Percentiles rank a stretch among this genome's conserved stretches.
Conservation (phyloP, 2,113 vertebrate genomes). For the Tautogolabrus adspersus region DNA sequence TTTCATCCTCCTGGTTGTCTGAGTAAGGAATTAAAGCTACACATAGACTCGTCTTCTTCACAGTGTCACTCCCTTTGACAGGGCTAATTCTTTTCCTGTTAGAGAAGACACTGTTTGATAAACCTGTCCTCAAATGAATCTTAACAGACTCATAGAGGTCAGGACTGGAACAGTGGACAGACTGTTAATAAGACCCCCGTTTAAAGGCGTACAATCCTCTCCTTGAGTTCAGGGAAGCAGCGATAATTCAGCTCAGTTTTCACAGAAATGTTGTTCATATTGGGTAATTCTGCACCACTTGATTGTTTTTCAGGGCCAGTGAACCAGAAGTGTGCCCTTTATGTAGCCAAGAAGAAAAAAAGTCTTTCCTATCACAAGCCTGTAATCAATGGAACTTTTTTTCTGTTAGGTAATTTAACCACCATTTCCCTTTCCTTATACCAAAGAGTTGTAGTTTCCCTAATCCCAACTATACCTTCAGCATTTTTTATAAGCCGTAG, state of each 20-base stretch:
- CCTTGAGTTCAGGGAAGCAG: conserved; percentile 51
- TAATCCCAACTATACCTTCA: too few relatives aligned
- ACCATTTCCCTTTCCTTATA: too few relatives aligned
- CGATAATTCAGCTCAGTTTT: conserved; percentile 46
- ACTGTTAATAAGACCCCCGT: conserved; percentile 43
- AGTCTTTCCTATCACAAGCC: too few relatives aligned
- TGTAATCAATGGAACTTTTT: too few relatives aligned
- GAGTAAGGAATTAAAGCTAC: conserved; percentile 73
- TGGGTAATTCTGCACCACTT: conserved; percentile 27
- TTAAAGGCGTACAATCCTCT: conserved; percentile 46
- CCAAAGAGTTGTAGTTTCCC: too few relatives aligned
- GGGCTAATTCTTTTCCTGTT: conserved; percentile 76
- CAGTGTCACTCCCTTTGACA: conserved; percentile 73
- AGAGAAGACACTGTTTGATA: conserved; percentile 67
- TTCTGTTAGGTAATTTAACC: too few relatives aligned
- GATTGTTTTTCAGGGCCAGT: conserved; percentile 23
- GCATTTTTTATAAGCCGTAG: too few relatives aligned
- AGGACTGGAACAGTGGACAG: conserved; percentile 38
- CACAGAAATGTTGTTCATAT: not conserved
- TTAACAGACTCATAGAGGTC: conserved; percentile 64
- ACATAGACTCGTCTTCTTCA: conserved; percentile 72
- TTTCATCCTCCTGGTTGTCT: conserved; percentile 73
- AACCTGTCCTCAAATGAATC: conserved; percentile 73
- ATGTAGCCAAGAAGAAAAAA: not conserved
- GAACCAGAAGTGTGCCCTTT: not conserved